Evolutionary conservation across 1,140 invertebrate genomes (phyloP).

Genomic region (Drosophila malerkotliana): DNA sequence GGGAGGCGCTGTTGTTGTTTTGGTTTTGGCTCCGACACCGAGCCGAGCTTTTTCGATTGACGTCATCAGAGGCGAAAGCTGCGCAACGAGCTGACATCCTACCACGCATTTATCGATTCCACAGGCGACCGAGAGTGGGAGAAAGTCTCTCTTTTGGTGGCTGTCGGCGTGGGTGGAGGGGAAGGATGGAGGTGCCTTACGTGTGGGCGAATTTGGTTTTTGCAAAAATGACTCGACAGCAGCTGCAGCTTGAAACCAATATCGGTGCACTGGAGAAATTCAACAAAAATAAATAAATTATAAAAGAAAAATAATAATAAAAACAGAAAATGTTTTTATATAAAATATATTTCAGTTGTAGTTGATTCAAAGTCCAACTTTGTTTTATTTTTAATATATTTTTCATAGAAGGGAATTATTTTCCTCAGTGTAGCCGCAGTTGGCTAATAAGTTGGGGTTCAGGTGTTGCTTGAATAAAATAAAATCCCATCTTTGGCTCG

Average conservation of each 20-base stretch:
- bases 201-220: constrained; percentile 39
- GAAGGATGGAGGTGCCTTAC: constrained; percentile 5
- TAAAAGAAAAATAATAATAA: neutral
- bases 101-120: constrained; percentile 78
- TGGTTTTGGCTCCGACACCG: constrained; percentile 22
- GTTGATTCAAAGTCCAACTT: too few relatives aligned
- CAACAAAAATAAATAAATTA: neutral
- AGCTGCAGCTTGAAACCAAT: neutral
- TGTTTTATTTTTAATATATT: too few relatives aligned
- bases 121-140: constrained; percentile 8
- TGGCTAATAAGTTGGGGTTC: constrained; percentile 34
- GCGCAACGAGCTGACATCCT: constrained; percentile 69
- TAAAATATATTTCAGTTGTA: neutral
- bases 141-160: neutral
- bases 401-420: neutral
- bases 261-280: neutral
- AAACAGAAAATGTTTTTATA: neutral
- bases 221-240: constrained; percentile 21
- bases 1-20: constrained; percentile 54
- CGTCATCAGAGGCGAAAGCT: constrained; percentile 79
- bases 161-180: neutral
- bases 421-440: constrained; percentile 48
- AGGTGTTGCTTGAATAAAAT: constrained; percentile 51
- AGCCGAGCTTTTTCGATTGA: constrained; percentile 77
- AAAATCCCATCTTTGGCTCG: constrained; percentile 50